These are phyloP conservation scores for Mobula hypostoma DNA, from an alignment of 2,113 vertebrate species.

Conservation along the genomic window DNA sequence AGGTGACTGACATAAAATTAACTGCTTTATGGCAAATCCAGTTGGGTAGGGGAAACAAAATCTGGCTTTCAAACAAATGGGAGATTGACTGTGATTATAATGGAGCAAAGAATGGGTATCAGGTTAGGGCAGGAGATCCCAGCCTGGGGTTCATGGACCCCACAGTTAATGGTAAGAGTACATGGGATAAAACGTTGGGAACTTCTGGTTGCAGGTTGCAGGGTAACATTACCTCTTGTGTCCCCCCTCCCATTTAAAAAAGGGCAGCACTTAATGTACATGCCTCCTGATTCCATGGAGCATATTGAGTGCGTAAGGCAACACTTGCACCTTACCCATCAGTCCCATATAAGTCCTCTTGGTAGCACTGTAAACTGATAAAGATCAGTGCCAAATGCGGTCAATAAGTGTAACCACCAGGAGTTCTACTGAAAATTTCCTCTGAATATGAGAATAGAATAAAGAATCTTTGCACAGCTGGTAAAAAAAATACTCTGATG, in stretches of 20 bases:
- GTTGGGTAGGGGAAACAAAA: background rate
- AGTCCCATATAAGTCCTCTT: background rate
- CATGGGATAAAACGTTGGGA: too few species aligned
- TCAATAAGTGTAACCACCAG: background rate
- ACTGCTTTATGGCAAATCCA: background rate
- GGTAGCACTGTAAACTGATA: background rate
- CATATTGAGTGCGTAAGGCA: background rate
- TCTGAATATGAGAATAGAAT: background rate
- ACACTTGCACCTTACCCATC: background rate
- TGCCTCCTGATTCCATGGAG: background rate
- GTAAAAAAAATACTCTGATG: slow-evolving; percentile 6
- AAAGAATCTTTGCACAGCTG: background rate
- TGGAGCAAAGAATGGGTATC: too few species aligned
- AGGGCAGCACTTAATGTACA: too few species aligned
- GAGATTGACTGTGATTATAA: background rate
- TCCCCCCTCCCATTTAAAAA: background rate
- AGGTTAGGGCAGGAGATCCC: too few species aligned
- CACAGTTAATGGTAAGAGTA: too few species aligned
- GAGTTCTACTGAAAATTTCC: background rate
- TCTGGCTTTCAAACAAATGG: too few species aligned
- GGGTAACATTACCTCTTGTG: too few species aligned
- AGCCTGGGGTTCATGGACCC: too few species aligned
- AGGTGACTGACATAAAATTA: background rate
- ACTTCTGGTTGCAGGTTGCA: too few species aligned
- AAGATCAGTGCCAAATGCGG: background rate